Conservation (phyloP, 2,113 vertebrate species). For the Todiramphus saurophagus region DNA sequence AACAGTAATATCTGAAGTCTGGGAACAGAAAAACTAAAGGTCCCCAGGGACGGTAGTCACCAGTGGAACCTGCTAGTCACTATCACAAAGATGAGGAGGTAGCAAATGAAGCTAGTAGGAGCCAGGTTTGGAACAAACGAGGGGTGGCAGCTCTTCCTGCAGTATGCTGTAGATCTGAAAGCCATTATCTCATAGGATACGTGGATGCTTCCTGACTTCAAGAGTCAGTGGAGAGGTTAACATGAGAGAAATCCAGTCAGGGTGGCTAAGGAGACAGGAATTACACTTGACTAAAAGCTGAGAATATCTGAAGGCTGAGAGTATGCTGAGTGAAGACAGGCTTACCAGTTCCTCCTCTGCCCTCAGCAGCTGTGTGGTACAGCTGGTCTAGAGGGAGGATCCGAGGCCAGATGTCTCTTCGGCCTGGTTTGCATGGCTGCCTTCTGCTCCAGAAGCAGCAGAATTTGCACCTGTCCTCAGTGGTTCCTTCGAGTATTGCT, state of each 20-base stretch:
- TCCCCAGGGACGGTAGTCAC: background rate
- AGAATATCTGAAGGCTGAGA: background rate
- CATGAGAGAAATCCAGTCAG: fast-evolving
- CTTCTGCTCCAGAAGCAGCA: background rate
- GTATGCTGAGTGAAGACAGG: fast-evolving
- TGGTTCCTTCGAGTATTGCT: background rate
- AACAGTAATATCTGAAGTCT: background rate
- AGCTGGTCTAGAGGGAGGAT: background rate
- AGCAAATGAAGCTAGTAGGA: background rate
- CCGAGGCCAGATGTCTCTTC: background rate
- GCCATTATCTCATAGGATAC: background rate
- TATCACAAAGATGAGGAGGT: background rate
- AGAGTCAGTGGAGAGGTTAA: background rate
- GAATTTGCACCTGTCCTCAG: background rate
- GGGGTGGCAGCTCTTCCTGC: background rate
- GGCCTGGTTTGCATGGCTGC: background rate
- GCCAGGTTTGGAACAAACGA: background rate
- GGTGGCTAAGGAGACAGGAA: background rate
- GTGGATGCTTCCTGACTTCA: background rate
- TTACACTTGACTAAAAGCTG: background rate
- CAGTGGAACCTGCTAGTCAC: background rate
- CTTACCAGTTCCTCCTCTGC: background rate
- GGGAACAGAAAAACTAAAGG: background rate
- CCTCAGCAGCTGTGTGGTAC: background rate
- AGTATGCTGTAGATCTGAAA: background rate